Percentiles rank a stretch among this genome's conserved stretches.
phyloP scores from a whole-genome alignment of 2,888 invertebrate species.

The Apodemia duryi region DNA sequence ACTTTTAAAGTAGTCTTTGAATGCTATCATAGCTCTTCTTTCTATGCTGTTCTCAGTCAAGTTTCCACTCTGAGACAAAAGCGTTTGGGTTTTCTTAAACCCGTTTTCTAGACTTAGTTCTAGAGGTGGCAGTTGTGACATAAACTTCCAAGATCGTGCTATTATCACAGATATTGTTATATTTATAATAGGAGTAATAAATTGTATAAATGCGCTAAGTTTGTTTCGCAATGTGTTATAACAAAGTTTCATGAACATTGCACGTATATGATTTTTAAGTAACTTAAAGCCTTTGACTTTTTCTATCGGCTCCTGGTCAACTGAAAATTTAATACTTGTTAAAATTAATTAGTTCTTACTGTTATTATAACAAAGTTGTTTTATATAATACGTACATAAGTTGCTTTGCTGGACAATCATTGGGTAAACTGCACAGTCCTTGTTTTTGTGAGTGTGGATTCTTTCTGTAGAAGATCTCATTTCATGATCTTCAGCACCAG shows the following conservation, averaged over 20 bases:
- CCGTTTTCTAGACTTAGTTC: conserved; percentile 71
- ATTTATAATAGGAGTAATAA: conserved; percentile 65
- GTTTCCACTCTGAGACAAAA: conserved; percentile 48
- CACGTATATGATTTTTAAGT: conserved; percentile 62
- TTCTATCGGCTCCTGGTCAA: conserved; percentile 50
- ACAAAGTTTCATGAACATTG: conserved; percentile 65
- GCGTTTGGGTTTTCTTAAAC: conserved; percentile 53
- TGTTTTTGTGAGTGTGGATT: conserved; percentile 34
- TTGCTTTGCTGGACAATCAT: conserved; percentile 35
- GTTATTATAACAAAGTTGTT: background rate
- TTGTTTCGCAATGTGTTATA: conserved; percentile 64
- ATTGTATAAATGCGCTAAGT: conserved; percentile 60
- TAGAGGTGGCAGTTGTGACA: conserved; percentile 80
- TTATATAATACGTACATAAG: conserved; percentile 26
- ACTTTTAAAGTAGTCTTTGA: conserved; percentile 56
- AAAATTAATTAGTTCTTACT: background rate
- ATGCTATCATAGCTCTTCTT: conserved; percentile 47
- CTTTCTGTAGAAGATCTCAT: conserved; percentile 37
- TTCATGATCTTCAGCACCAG: conserved; percentile 57
- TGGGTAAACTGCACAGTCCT: conserved; percentile 47
- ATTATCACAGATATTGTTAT: conserved; percentile 64
- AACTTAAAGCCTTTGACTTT: conserved; percentile 62
- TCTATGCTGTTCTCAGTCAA: conserved; percentile 47
- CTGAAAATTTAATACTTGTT: conserved; percentile 40
- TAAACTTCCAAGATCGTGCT: conserved; percentile 66